Conservation (phyloP, 2,888 invertebrate genomes). For the Eristalinus sepulchralis region DNA sequence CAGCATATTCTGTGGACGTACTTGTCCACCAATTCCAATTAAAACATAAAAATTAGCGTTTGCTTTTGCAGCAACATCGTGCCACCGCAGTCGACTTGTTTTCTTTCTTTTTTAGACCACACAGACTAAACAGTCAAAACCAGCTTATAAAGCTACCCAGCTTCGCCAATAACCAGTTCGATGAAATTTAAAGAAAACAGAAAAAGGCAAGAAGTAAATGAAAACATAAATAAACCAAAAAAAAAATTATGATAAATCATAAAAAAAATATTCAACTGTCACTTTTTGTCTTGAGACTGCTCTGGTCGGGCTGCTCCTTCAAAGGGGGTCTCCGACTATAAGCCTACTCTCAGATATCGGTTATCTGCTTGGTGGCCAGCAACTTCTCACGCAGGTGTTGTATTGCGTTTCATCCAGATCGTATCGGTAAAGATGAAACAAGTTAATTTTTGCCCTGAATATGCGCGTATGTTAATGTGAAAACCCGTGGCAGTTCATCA, state of each 20-base stretch:
- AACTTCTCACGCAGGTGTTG: conserved; percentile 26
- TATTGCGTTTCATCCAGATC: conserved; percentile 40
- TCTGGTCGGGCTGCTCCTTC: background rate
- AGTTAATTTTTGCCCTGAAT: background rate
- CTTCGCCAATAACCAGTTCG: conserved; percentile 31
- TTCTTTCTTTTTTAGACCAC: conserved; percentile 27
- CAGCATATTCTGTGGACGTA: conserved; percentile 1
- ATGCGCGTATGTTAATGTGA: background rate
- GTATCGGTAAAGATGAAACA: background rate
- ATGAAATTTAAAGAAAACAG: conserved; percentile 9
- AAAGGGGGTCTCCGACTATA: background rate
- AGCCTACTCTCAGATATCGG: background rate
- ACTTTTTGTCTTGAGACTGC: background rate
- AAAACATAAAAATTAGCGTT: conserved; percentile 23
- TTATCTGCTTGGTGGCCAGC: background rate
- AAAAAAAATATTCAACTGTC: conserved; percentile 20
- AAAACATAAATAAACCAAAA: conserved; percentile 15
- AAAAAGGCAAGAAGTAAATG: background rate
- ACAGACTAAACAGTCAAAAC: conserved; percentile 24
- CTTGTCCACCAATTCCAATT: conserved; percentile 22
- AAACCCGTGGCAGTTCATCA: background rate
- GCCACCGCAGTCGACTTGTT: background rate
- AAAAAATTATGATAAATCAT: conserved; percentile 39
- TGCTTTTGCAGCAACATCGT: background rate
- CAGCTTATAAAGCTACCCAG: conserved; percentile 16